Base-by-base conservation (phyloP, 1,140 invertebrate species). In the Thaumatotibia leucotreta region DNA sequence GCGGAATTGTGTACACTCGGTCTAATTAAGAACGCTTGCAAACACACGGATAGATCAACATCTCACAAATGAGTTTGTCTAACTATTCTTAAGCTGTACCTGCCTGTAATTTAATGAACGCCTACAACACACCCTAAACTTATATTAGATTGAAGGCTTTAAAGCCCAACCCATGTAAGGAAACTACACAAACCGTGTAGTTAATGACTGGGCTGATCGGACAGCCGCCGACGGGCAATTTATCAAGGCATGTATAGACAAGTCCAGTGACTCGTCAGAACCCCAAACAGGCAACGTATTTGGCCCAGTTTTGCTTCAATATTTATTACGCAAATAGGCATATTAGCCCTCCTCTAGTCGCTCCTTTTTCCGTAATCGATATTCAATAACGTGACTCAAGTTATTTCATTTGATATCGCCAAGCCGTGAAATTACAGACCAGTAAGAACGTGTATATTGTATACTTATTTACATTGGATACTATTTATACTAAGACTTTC, bases 191-290 rank as follows among this genome's bases (percentile, higher is more conserved):
- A 75, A 77, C 78, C 80, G 79, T 75, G 67, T 73, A 74, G 74
- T 83, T 84, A 84, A 84, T 83, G 77, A 74, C 75, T 70, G 67
- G 66, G 70, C 75, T 78, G 69, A 82, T 84, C 74, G 71, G 70
- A 73, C 68, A 74, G 49, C 63, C 35, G 67, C 63, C 74, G 70
- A 70, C 52, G 64, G 65, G 73, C 76, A 74, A 88, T 87, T 83
- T 83, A 87, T 87, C 83, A 86, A 77, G 82, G 77, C 81, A 76
- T 72, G 65, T 75, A 74, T 70, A 50, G 64, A 49, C 68, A 64
- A 64, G 23, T 45, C 58, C 24, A n/a, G 63, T 86, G 82, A 86
- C 76, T 78, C 69, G 31, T 66, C 77, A 50, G 64, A 76, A 73
- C 20, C 17, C 20, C 2, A 39, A 62, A 17, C 14, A 45, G 27